These are phyloP conservation scores for Anastatus disparis DNA, from an alignment of 1,140 invertebrate genomes.

Conservation along the genomic window DNA sequence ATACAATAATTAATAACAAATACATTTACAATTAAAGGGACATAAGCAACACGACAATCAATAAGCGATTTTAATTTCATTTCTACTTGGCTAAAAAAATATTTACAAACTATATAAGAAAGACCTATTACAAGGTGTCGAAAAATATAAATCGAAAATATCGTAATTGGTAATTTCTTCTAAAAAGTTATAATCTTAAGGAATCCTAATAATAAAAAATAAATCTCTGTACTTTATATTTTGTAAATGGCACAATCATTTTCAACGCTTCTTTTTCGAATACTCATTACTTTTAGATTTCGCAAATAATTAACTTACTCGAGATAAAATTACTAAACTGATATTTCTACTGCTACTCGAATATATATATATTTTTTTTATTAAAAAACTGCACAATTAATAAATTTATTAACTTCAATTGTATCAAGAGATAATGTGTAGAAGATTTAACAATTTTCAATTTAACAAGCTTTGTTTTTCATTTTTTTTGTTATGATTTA, in stretches of 20 bases:
- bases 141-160: slow-evolving; percentile 31
- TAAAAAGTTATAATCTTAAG: neutral
- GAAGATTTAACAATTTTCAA: slow-evolving; percentile 14
- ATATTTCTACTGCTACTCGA: neutral
- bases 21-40: slow-evolving; percentile 14
- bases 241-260: slow-evolving; percentile 38
- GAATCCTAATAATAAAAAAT: slow-evolving; percentile 27
- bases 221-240: slow-evolving; percentile 34
- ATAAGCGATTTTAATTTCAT: slow-evolving; percentile 3
- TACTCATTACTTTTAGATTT: neutral
- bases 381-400: neutral
- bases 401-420: neutral
- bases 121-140: slow-evolving; percentile 7
- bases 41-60: neutral
- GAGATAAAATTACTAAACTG: neutral
- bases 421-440: neutral
- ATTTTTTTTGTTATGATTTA: slow-evolving; percentile 3
- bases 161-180: slow-evolving; percentile 11
- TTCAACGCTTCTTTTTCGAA: neutral
- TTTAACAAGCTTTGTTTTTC: slow-evolving; percentile 10
- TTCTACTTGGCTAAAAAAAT: slow-evolving; percentile 18
- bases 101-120: slow-evolving; percentile 26
- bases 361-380: neutral
- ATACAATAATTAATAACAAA: slow-evolving; percentile 32
- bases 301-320: slow-evolving; percentile 2